A percentile compares a stretch with the other conserved stretches of the same genome.
phyloP scores from a whole-genome alignment of 2,797 vertebrate species.

The Gadopsis bispinosus region DNA sequence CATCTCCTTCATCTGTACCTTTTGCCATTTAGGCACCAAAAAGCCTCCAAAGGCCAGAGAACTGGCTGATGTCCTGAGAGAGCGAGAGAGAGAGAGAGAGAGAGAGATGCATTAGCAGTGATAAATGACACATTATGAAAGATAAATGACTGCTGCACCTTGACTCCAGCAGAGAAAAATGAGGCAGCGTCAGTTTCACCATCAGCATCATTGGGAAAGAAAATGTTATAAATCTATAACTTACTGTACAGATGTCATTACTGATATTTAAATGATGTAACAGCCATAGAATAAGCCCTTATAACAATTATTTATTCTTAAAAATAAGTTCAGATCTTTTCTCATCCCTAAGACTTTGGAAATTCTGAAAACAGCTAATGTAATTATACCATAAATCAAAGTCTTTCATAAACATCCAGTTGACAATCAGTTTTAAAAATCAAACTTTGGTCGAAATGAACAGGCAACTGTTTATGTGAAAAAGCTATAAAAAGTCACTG shows the following conservation, averaged over 20 bases:
- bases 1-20: slow-evolving; percentile 25
- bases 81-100: no score
- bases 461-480: no score
- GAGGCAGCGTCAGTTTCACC: not conserved
- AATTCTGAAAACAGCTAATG: no score
- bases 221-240: not conserved
- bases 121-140: slow-evolving; percentile 37
- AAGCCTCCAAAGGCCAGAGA: not conserved
- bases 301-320: not conserved
- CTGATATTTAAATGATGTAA: not conserved
- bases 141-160: slow-evolving; percentile 36
- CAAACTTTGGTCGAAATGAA: no score
- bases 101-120: slow-evolving; percentile 19
- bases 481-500: no score
- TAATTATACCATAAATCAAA: no score
- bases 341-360: no score
- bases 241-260: not conserved
- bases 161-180: slow-evolving; percentile 18
- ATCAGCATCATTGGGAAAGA: not conserved
- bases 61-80: not conserved
- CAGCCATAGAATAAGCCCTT: not conserved
- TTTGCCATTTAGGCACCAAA: slow-evolving; percentile 15
- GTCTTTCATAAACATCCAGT: no score
- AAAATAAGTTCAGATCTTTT: no score
- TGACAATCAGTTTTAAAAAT: no score